These are phyloP conservation scores for Odontesthes bonariensis DNA, from an alignment of 2,113 vertebrate genomes.

Conservation along the genomic window DNA sequence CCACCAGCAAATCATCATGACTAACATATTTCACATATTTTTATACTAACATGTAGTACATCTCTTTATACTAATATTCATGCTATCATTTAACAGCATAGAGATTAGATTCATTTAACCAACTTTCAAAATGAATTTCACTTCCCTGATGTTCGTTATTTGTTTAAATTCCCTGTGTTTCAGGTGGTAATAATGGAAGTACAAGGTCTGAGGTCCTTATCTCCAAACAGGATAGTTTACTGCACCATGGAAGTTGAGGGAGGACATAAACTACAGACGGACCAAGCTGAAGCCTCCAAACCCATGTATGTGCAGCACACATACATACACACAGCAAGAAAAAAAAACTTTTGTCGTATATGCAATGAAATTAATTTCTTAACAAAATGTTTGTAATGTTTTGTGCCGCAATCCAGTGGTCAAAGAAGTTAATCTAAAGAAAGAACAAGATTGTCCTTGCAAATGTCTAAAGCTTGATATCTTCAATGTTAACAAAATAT, in stretches of 20 bases:
- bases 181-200: slow-evolving; percentile 99
- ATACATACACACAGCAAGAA: not conserved
- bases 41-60: too few species aligned
- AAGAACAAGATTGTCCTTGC: too few species aligned
- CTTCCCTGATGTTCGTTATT: not conserved
- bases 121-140: not conserved
- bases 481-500: too few species aligned
- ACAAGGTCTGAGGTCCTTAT: slow-evolving; percentile 94
- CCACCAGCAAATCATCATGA: too few species aligned
- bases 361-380: not conserved
- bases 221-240: slow-evolving; percentile 98
- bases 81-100: too few species aligned
- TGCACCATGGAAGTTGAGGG: slow-evolving; percentile 99
- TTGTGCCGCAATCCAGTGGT: too few species aligned
- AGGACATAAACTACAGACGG: slow-evolving; percentile 97
- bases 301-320: slow-evolving; percentile 85
- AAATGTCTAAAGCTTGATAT: too few species aligned
- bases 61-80: too few species aligned
- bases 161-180: slow-evolving; percentile 6
- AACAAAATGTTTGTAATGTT: not conserved
- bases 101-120: too few species aligned
- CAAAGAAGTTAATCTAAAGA: too few species aligned
- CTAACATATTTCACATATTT: too few species aligned
- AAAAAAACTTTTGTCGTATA: not conserved
- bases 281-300: slow-evolving; percentile 98